phyloP scores from a whole-genome alignment of 2,888 invertebrate species.

The Heliconius erato region DNA sequence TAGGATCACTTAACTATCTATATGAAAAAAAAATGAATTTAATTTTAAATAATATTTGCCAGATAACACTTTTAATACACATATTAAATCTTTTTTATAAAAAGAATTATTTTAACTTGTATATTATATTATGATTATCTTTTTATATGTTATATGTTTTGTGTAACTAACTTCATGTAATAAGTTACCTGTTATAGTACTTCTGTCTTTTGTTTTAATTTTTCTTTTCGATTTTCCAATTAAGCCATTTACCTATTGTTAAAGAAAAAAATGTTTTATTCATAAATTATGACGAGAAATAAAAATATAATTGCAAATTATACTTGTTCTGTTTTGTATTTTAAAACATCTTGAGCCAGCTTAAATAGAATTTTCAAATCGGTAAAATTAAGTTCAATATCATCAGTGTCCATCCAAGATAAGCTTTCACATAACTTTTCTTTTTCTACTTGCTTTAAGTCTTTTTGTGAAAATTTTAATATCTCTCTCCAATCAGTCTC shows the following conservation, averaged over 20 bases:
- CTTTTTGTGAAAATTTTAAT: slow-evolving; percentile 82
- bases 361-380: slow-evolving; percentile 86
- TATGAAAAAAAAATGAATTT: too few species aligned
- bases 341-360: slow-evolving; percentile 88
- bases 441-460: slow-evolving; percentile 86
- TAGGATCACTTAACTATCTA: too few species aligned
- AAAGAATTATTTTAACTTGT: too few species aligned
- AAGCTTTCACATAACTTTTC: slow-evolving; percentile 87
- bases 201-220: slow-evolving; percentile 67
- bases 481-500: slow-evolving; percentile 87
- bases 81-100: too few species aligned
- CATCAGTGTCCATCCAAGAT: slow-evolving; percentile 87
- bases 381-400: slow-evolving; percentile 84
- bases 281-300: neutral
- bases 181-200: slow-evolving; percentile 61
- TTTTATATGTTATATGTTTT: too few species aligned
- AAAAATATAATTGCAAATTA: slow-evolving; percentile 35
- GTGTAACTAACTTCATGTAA: neutral
- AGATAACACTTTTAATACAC: too few species aligned
- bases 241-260: slow-evolving; percentile 71
- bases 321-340: slow-evolving; percentile 90
- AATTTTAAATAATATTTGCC: too few species aligned
- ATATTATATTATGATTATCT: too few species aligned
- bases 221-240: slow-evolving; percentile 68
- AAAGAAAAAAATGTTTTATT: neutral